A percentile compares a stretch with the other conserved stretches of the same genome.
These are phyloP conservation scores for Mactromeris polynyma DNA, from an alignment of 2,888 invertebrate species.

Conservation along the genomic window DNA sequence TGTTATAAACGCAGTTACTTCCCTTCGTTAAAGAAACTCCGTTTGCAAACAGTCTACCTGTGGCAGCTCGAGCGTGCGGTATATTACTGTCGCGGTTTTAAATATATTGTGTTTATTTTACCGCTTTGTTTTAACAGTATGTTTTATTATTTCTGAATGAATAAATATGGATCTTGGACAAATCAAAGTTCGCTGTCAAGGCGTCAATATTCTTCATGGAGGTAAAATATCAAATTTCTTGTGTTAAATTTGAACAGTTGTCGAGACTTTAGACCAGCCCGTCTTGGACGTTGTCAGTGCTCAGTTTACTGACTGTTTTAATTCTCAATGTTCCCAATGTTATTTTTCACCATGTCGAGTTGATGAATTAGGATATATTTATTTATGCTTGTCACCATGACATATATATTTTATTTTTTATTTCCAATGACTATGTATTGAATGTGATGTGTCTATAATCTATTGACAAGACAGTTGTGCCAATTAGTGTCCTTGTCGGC, in stretches of 20 bases:
- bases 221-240: constrained; percentile 53
- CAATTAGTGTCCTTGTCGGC: too few relatives aligned
- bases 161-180: constrained; percentile 68
- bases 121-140: background rate
- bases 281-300: background rate
- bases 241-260: background rate
- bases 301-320: background rate
- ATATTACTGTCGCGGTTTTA: background rate
- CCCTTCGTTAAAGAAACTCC: background rate
- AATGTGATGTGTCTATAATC: too few relatives aligned
- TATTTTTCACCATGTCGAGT: too few relatives aligned
- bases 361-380: too few relatives aligned
- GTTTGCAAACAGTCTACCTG: constrained; percentile 16
- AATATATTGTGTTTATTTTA: constrained; percentile 9
- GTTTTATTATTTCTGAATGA: background rate
- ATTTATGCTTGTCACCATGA: too few relatives aligned
- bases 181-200: constrained; percentile 65
- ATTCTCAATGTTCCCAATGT: background rate
- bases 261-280: too few relatives aligned
- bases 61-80: background rate
- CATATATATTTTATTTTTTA: too few relatives aligned
- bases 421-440: too few relatives aligned
- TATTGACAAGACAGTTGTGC: too few relatives aligned
- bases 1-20: constrained; percentile 34
- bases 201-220: constrained; percentile 67